Base-by-base conservation (phyloP, 2,113 vertebrate species). In the Ceratotherium simum region DNA sequence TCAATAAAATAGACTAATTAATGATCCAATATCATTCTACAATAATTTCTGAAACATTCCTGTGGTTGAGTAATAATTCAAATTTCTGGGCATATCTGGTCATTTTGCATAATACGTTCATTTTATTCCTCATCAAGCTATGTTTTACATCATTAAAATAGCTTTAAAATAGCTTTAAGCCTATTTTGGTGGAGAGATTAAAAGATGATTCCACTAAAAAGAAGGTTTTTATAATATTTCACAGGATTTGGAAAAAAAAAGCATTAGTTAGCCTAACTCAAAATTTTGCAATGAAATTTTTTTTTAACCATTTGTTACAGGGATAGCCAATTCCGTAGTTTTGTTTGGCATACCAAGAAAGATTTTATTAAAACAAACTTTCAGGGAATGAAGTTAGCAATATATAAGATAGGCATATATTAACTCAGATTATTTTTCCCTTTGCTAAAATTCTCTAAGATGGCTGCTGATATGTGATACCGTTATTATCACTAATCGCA, bases 321-420 rank as follows among this genome's bases (percentile, higher is more conserved):
- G 33, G 18, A 82, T 51, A 87, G 20, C 33, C 62, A 95, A 95
- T 46, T 86, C 42, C 65, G 36, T 64, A 85, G 75, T 89, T 96
- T 95, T 85, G 48, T 62, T 89, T 96, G 95, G 73, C 82, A 93
- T 78, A 18, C 25, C 9, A 23, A 87, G 70, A 86, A 82, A 54
- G 20, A n/a, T 90, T 96, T 88, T 93, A 91, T 95, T 79, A 90
- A 93, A 95, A 81, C 23, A 97, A 85, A 69, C 8, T 70, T 93
- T 90, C 48, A 95, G 70, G 72, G 83, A 93, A 90, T 73, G 3
- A 96, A 78, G 11, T 65, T 67, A 94, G 51, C 21, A 78, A 95
- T 88, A 46, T 78, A 54, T 25, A 94, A 5, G 11, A 46, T n/a
- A 95, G 33, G 3, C 46, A 96, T 90, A 58, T 86, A 86, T 78